These are phyloP conservation scores for Ailurus styani DNA, from an alignment of 2,113 vertebrate genomes.

Conservation along the genomic window DNA sequence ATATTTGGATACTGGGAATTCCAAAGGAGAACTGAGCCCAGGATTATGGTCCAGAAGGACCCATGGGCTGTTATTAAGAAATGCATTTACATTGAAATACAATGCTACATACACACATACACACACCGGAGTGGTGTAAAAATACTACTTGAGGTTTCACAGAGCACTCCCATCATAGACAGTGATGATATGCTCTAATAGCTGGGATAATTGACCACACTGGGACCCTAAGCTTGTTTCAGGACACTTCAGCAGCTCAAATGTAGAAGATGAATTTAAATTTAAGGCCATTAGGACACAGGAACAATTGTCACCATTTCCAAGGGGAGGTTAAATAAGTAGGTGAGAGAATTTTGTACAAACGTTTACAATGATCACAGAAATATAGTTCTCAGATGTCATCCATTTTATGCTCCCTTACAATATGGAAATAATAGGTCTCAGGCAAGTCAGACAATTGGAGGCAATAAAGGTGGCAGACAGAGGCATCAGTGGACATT, in stretches of 20 bases:
- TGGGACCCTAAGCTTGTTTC: slow-evolving; percentile 35
- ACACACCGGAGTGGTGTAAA: not conserved
- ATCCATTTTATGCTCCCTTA: not conserved
- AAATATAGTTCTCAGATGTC: not conserved
- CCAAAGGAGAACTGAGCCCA: not conserved
- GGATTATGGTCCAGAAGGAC: not conserved
- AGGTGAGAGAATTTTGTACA: not conserved
- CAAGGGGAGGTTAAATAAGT: not conserved
- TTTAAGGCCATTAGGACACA: not conserved
- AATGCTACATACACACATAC: not conserved
- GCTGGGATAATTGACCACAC: slow-evolving; percentile 38
- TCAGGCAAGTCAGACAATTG: not conserved
- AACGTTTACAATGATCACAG: slow-evolving; percentile 1
- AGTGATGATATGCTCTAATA: not conserved
- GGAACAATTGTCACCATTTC: not conserved
- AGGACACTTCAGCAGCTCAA: not conserved
- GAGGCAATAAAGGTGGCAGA: not conserved
- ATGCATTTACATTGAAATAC: not conserved
- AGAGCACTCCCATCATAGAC: not conserved
- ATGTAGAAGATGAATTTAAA: not conserved
- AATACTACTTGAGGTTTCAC: not conserved
- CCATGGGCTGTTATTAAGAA: not conserved
- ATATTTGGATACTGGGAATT: slow-evolving; percentile 20
- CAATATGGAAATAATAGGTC: not conserved
- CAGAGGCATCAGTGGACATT: not conserved